Percentiles rank a stretch among this genome's conserved stretches.
Conservation (phyloP, 2,797 vertebrate genomes). For the Uromys caudimaculatus region DNA sequence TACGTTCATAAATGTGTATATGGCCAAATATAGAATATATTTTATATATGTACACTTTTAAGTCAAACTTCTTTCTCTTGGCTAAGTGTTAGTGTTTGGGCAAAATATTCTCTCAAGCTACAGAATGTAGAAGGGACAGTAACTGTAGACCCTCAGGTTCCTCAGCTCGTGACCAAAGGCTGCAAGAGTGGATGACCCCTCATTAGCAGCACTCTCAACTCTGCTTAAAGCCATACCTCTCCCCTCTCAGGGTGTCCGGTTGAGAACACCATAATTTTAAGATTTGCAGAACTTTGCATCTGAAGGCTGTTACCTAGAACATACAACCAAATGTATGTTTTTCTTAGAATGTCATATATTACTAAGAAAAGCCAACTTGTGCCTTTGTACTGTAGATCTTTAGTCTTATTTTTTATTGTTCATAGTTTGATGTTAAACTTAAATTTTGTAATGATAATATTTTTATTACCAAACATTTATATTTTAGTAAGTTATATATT, state of each 20-base stretch:
- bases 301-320: neutral
- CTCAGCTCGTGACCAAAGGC: neutral
- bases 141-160: neutral
- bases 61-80: neutral
- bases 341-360: neutral
- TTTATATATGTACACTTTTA: neutral
- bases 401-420: conserved; percentile 20
- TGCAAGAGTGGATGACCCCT: neutral
- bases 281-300: neutral
- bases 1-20: neutral
- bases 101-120: neutral
- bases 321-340: neutral
- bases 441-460: neutral
- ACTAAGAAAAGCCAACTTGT: neutral
- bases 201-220: neutral
- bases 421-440: neutral
- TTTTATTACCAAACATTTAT: conserved; percentile 55
- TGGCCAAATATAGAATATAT: neutral
- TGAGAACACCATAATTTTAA: neutral
- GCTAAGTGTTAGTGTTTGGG: neutral
- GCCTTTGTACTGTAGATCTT: neutral
- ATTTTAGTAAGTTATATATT: neutral
- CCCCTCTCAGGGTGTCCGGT: neutral
- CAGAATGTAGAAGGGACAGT: rapidly evolving
- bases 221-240: neutral